Conservation (phyloP, 1,140 invertebrate species). For the Oncopeltus fasciatus region DNA sequence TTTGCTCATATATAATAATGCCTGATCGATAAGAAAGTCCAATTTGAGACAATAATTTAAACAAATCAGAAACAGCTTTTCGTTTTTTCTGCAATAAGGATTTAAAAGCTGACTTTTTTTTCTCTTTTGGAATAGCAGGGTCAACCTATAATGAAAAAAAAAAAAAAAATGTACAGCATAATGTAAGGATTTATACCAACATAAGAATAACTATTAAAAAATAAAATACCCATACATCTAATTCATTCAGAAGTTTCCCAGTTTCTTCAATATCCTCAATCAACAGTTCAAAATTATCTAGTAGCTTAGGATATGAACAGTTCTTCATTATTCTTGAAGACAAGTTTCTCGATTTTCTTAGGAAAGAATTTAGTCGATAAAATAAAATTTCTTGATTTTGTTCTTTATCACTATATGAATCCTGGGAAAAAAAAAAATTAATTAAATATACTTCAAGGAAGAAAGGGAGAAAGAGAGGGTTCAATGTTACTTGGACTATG, state of each 20-base stretch:
- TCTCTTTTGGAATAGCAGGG: constrained; percentile 45
- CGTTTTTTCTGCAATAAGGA: constrained; percentile 71
- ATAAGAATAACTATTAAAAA: not conserved
- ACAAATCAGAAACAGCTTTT: constrained; percentile 66
- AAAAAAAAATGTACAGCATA: not conserved
- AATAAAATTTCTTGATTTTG: not conserved
- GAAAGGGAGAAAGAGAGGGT: too few relatives aligned
- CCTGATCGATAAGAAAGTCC: constrained; percentile 72
- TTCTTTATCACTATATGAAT: not conserved
- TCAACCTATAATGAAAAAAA: constrained; percentile 36
- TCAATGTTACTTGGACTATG: too few relatives aligned
- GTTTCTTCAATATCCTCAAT: constrained; percentile 8
- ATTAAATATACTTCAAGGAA: too few relatives aligned
- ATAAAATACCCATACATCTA: constrained; percentile 5
- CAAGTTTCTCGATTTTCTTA: constrained; percentile 36
- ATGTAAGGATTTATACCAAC: not conserved
- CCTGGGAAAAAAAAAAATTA: not conserved
- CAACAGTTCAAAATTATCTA: constrained; percentile 3
- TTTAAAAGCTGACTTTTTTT: constrained; percentile 65
- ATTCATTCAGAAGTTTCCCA: constrained; percentile 8
- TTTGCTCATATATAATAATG: constrained; percentile 36
- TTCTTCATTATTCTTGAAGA: constrained; percentile 15
- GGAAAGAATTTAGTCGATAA: constrained; percentile 17
- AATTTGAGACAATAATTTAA: constrained; percentile 52
- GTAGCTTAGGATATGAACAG: constrained; percentile 12